Percentiles rank a stretch among this genome's conserved stretches.
These are phyloP conservation scores for Plemyria rubiginata DNA, from an alignment of 2,888 invertebrate species.

Conservation along the genomic window DNA sequence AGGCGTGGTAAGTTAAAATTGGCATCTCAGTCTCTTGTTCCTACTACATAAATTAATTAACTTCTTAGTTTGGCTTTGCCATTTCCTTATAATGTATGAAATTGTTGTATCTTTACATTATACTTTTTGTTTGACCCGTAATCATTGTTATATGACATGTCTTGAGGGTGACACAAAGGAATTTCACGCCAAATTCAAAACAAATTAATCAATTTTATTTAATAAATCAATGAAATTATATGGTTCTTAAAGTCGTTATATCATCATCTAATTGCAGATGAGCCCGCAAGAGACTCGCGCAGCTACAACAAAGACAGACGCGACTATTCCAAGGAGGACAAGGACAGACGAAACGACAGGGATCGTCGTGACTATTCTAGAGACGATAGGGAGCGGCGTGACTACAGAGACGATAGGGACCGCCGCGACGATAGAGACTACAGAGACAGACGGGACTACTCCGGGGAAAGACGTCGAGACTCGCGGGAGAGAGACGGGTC, in stretches of 20 bases:
- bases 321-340: conserved; percentile 68
- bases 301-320: conserved; percentile 71
- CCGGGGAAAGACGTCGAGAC: conserved; percentile 66
- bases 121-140: too few species aligned
- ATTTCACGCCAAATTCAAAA: too few species aligned
- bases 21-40: not conserved
- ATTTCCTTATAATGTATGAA: too few species aligned
- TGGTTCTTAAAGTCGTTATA: too few species aligned
- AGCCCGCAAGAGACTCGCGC: conserved; percentile 71
- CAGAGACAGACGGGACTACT: conserved; percentile 44
- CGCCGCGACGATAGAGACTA: conserved; percentile 42
- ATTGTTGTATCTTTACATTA: too few species aligned
- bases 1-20: conserved; percentile 67
- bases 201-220: too few species aligned
- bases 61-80: too few species aligned
- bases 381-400: conserved; percentile 49
- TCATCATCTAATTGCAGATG: conserved; percentile 50
- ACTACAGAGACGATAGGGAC: conserved; percentile 48
- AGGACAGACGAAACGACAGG: conserved; percentile 55
- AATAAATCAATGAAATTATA: not conserved
- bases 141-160: too few species aligned
- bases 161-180: too few species aligned
- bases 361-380: conserved; percentile 52
- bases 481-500: conserved; percentile 57
- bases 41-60: not conserved